Base-by-base conservation (phyloP, 2,113 vertebrate genomes). In the Seriola quinqueradiata region DNA sequence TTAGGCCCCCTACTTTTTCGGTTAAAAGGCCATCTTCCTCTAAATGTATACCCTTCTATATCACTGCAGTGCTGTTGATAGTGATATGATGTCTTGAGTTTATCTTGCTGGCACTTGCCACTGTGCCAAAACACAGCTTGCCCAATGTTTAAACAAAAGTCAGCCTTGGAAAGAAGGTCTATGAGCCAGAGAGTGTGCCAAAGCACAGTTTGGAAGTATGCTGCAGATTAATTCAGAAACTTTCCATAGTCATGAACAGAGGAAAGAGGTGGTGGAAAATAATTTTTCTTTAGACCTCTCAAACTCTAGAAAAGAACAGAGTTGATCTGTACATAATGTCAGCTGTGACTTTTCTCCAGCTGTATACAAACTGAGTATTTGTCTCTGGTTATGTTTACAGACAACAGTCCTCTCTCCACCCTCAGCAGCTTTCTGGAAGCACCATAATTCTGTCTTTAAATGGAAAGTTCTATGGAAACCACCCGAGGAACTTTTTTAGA, bases 401-500 rank as follows among this genome's bases (percentile, higher is more conserved):
- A 77, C 64, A 90, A 75, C 75, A 82, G 71, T 61, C 59, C 75
- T 57, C 68, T 42, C 74, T 55, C 61, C 55, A 64, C 59, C 71
- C 46, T 70, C 34, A 8, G 69, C 79, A 72, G 81, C 72, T 81
- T 63, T 83, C 76, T 75, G 34, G 8, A 77, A 83, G 38, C 83
- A 79, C 70, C 58, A 32, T 82, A 61, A 70, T 82, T 77, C 58
- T 74, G 48, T 68, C 57, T 89, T 82, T 75, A 85, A 88, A 87
- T 89, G 84, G 90, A 92, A 88, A 83, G 71, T 90, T 88, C 82
- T 68, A 63, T 82, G 54, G 69, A 91, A 91, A 88, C 61, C 78
- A 65, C 84, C 60, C 0, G 12, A 67, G 54, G 32, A 84, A 72
- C 85, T 87, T 68, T 91, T 91, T 86, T 59, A 28, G 38, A 82